Base-by-base conservation (phyloP, 2,888 invertebrate species). In the Fragum fragum region DNA sequence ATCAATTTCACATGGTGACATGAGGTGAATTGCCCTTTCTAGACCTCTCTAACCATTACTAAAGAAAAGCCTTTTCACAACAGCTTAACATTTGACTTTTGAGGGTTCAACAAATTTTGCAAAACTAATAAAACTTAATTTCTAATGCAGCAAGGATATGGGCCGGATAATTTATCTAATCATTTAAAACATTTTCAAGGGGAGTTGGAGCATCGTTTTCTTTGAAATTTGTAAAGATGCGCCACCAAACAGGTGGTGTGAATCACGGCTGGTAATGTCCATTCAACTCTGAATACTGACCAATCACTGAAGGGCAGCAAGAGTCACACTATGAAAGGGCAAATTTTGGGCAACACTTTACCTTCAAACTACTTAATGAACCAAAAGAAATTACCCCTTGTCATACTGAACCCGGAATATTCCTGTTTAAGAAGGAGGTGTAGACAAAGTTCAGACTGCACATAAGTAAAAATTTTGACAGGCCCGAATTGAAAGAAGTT, bases 81-180 rank as follows among this genome's bases (percentile, higher is more conserved):
- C 39, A 32, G 76, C 73, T 77, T 71, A 81, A 78, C 72, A 61
- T 73, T 59, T 70, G 73, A 66, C 73, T 73, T 69, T 63, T 55
- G 63, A 78, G 83, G 76, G 83, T 82, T 85, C 83, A 82, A 78
- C 78, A 79, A 80, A 80, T 83, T 85, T 85, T 83, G 83, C 82
- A 76, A 85, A 85, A 85, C 85, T 85, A 85, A 85, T 85, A 85
- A 85, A 85, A 85, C 80, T 81, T 85, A 82, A 85, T 85, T 85
- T 83, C 80, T 76, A 85, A 83, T 83, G 85, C 85, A 85, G 75
- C 78, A 73, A 73, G 76, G 78, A 82, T 83, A 82, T 76, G 73
- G 80, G 73, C 76, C 55, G 69, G 70, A 78, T 80, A 82, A 85
- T 85, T 85, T 79, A 85, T 85, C 85, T 85, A 82, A 83, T 85